phyloP scores from a whole-genome alignment of 2,113 vertebrate genomes.

The Myrmecophaga tridactyla region DNA sequence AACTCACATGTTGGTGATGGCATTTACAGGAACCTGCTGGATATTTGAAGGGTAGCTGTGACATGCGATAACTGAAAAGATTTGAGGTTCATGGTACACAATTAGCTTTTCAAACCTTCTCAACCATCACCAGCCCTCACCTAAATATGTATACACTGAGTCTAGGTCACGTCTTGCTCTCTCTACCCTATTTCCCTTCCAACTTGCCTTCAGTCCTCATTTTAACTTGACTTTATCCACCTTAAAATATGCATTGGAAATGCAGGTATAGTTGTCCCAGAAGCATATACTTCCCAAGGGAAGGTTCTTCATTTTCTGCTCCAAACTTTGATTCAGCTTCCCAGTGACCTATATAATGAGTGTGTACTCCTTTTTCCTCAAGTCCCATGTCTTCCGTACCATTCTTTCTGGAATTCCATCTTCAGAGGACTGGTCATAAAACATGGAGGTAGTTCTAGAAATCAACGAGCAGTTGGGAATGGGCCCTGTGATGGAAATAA shows the following conservation, averaged over 20 bases:
- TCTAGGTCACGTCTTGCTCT: neutral
- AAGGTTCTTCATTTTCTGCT: neutral
- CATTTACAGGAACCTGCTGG: neutral
- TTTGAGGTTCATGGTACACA: neutral
- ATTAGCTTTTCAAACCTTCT: neutral
- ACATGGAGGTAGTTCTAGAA: constrained; percentile 40
- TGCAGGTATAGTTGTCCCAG: neutral
- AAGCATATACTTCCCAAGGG: neutral
- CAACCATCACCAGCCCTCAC: neutral
- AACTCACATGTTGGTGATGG: neutral
- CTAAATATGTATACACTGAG: neutral
- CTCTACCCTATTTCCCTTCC: neutral
- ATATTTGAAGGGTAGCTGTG: neutral
- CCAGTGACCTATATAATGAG: neutral
- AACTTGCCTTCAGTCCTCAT: neutral
- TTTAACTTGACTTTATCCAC: neutral
- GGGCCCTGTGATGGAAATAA: constrained; percentile 46
- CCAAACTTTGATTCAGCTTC: neutral
- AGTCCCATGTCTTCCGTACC: constrained; percentile 19
- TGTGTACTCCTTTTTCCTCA: neutral
- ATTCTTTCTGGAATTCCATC: constrained; percentile 53
- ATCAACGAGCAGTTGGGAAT: constrained; percentile 43
- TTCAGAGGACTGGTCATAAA: constrained; percentile 43
- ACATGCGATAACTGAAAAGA: neutral
- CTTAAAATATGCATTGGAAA: neutral